Evolutionary conservation across 2,888 invertebrate genomes (phyloP), one percentile per base, ranked within the genome.

Genomic region (Andrena flavipes): DNA sequence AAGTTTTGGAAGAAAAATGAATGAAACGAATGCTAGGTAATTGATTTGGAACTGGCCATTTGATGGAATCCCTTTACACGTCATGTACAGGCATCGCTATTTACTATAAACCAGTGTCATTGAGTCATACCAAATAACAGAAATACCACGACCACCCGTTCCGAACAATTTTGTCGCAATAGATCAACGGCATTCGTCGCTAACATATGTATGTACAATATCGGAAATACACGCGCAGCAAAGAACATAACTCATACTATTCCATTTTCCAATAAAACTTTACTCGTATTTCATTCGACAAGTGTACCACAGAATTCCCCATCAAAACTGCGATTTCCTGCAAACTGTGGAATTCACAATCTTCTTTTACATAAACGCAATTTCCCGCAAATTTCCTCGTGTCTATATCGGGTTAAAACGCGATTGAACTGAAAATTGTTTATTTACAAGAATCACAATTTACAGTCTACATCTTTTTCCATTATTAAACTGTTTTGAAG

Each of bases 1-100:
- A 16, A 42, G 42, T 16, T 42, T 42, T 16, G 13, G 42, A 16
- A 16, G 42, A 16, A 16, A 42, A 67, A 64, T 48, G 59, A 85
- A 76, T 80, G 70, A 51, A 69, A 65, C 67, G 62, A 70, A 60
- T 72, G 62, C 65, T 48, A n/a, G 67, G 59, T 35, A 68, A 78
- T 81, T 78, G 72, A 78, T 81, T 80, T 67, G 59, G 69, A 75
- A 82, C 72, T 72, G 62, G 51, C 71, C 70, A 75, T 71, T 76
- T 42, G 62, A 63, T 35, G 59, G 56, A 49, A 29, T 56, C 56
- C 64, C 51, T 51, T 80, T 68, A 74, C 71, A 80, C 56, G 76
- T 84, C 72, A 84, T 67, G 35, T 26, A 63, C 72, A 84, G 72
- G 54, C 67, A 33, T n/a, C 23, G 48, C 42, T 54, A 67, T 77